Base-by-base conservation (phyloP, 37 sponge, comb jelly and placozoan species). In the Eunapius fragilis region DNA sequence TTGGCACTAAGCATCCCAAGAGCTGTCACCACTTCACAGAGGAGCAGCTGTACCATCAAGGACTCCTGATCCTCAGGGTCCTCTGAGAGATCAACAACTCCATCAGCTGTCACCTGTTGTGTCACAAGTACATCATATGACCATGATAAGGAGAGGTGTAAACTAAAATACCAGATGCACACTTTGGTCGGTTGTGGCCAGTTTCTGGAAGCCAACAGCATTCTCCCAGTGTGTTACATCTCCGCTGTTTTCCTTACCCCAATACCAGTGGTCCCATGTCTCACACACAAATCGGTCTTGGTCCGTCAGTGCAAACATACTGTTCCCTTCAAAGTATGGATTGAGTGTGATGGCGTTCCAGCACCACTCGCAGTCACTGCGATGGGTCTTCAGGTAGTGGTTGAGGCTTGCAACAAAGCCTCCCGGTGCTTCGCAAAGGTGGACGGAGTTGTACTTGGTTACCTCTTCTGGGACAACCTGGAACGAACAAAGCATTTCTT, bases 371-470 rank as follows among this genome's bases (percentile, higher is more conserved):
- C 86, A 90, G 74, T 93, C 89, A 27, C 75, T 77, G 37, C 88
- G 86, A 72, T 94, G 94, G 2, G 91, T 87, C 71, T 84, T 86
- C 28, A 98, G 90, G 78, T 88, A 98, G 86, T 98, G 98, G 75
- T 98, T 98, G 74, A 98, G 85, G 70, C 93, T 87, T 26, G 93
- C 82, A 24, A 96, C 88, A 68, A 93, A 96, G 0, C 83, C 96
- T 24, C 98, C 98, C 3, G 98, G 94, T 7, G 96, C 94, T 74
- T 98, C 98, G 75, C 96, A 98, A 35, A 98, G 84, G 81, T 98
- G 98, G 12, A 98, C 79, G 0, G 98, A 98, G 71, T 85, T 87
- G 49, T 90, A 71, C 38, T 84, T 81, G 69, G 77, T 69, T 27
- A 76, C 74, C 26, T 67, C 58, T 72, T 88, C 81, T 0, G 91